Conservation (phyloP, 2,113 vertebrate genomes). For the Heterotis niloticus region DNA sequence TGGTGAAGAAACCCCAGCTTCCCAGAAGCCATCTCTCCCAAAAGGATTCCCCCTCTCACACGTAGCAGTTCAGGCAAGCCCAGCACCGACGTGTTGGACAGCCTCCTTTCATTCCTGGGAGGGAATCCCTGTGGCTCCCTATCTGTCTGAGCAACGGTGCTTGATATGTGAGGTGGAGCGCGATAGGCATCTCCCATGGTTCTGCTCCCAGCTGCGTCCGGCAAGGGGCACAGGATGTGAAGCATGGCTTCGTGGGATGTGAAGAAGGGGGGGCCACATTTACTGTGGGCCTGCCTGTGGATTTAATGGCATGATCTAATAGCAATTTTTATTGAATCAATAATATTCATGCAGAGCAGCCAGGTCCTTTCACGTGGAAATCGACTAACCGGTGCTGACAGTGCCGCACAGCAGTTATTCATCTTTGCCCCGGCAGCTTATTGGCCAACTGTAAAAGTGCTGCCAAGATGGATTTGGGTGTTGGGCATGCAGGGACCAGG, state of each 20-base stretch:
- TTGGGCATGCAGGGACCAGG: slow-evolving; percentile 34
- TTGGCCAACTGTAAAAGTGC: slow-evolving; percentile 84
- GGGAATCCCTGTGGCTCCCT: slow-evolving; percentile 59
- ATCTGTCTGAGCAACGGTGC: slow-evolving; percentile 52
- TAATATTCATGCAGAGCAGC: slow-evolving; percentile 97
- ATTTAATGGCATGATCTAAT: slow-evolving; percentile 90
- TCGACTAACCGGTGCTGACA: slow-evolving; percentile 97
- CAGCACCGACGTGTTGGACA: not conserved
- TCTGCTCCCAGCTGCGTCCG: slow-evolving; percentile 15
- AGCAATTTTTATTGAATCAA: slow-evolving; percentile 98
- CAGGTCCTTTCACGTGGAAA: slow-evolving; percentile 81
- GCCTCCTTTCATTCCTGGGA: not conserved
- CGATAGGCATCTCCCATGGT: slow-evolving; percentile 39
- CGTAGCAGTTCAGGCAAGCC: slow-evolving; percentile 34
- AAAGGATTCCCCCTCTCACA: slow-evolving; percentile 31
- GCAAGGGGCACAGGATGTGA: slow-evolving; percentile 67
- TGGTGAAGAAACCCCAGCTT: slow-evolving; percentile 8
- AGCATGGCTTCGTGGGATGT: slow-evolving; percentile 73
- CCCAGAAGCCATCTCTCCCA: not conserved
- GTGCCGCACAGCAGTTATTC: slow-evolving; percentile 80
- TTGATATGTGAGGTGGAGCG: slow-evolving; percentile 59
- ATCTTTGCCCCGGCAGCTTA: slow-evolving; percentile 85
- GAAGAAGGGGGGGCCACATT: slow-evolving; percentile 67
- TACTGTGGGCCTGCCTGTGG: slow-evolving; percentile 61
- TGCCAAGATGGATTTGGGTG: slow-evolving; percentile 81